Evolutionary conservation across 2,888 invertebrate genomes (phyloP), one percentile per base, ranked within the genome.

Genomic region (Venusia cambrica): DNA sequence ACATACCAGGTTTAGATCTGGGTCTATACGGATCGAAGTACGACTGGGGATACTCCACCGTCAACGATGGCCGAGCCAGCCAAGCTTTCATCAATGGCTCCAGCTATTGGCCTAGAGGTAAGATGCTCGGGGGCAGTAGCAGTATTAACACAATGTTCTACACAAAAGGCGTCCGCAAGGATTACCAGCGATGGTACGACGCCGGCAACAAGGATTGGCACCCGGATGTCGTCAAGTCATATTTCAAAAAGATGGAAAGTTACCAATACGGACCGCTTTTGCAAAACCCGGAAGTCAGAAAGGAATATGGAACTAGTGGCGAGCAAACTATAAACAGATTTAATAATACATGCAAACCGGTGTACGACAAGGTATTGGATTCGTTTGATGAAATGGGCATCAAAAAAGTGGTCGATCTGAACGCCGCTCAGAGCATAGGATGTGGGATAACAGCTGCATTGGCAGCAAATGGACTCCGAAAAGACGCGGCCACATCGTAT

Each of bases 31-130:
- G 90, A 53, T 80, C 64, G 3, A 33, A 49, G 57, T 74, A 94
- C 34, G 95, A 96, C 65, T 96, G 96, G 95, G 89, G 92, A 60
- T 96, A 95, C 68, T 91, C 92, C 65, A 94, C 94, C 0, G 93
- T 93, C 55, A 92, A 93, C 0, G 91, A 93, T 61, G 91, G 91
- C 10, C 89, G 87, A 24, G 88, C 90, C 0, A 93, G 93, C 63
- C 76, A 93, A 55, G 94, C 93, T 89, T 76, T 73, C 19, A 53
- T 61, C 35, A 59, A 66, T 25, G 57, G 64, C 28, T 44, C 63
- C 20, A 65, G 75, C 4, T 49, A 46, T 2, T 90, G 90, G 90
- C 87, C 91, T 3, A 75, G 90, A 35, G 93, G 92, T 0, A 92
- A 90, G 62, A 78, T 89, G 64, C 64, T 91, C 28, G 91, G 91